Evolutionary conservation across 2,113 vertebrate species (phyloP), one percentile per base, ranked within the genome.

Genomic region (Notothenia rossii): DNA sequence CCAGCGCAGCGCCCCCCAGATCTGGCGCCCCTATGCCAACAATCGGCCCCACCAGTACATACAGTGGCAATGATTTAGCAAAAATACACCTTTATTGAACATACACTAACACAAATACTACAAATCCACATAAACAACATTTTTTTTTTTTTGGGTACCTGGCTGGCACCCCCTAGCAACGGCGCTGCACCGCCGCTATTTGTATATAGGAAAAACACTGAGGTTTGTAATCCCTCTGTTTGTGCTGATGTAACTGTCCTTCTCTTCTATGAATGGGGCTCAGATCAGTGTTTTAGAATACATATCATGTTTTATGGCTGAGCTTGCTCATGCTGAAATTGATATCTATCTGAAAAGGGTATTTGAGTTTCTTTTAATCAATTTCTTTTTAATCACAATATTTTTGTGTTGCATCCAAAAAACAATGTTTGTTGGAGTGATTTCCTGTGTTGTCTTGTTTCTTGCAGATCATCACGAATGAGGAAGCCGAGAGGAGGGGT

Each of bases 391-490:
- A 22, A 22, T 22, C 22, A 22, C 22, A 22, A 22, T 20, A 7
- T 33, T 54, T 14, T 56, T 25, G 18, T 55, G n/a, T 72, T 13
- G 5, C 12, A 3, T 11, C 20, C 4, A 4, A 12, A 36, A 67
- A 15, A 14, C 10, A 4, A 4, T 5, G 13, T 14, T 40, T 13
- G 8, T 70, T 45, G n/a, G 20, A 54, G 17, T 59, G 8, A 40
- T 29, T 29, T 29, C 29, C 29, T 7, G 3, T 56, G 3, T 18
- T 49, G 33, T 43, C 29, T n/a, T 48, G 3, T 59, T 84, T 50
- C 40, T 17, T 43, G 14, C 84, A 99, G 97, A 97, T 98, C 81
- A 98, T 98, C 90, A 97, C 97, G 1, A 96, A 96, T 14, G 98
- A 98, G 29, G 97, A 98, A 88, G 98, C 97, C 0, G 97, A 99